These are phyloP conservation scores for Xenopus petersii DNA, from an alignment of 2,797 vertebrate species.

Conservation along the genomic window DNA sequence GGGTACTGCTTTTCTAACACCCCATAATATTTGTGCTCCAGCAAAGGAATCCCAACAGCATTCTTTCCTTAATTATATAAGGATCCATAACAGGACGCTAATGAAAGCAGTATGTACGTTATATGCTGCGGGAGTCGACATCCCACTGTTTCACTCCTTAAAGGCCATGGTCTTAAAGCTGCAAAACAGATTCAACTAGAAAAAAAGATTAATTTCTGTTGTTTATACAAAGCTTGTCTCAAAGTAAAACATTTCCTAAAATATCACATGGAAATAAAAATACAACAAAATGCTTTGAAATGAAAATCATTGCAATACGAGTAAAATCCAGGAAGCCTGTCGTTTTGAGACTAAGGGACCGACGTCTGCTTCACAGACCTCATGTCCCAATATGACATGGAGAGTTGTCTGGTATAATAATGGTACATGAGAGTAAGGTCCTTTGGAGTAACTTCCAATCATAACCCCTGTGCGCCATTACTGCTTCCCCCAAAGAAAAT, in stretches of 20 bases:
- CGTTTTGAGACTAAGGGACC: neutral
- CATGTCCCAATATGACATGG: no score
- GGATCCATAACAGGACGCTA: conserved; percentile 14
- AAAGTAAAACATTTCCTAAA: conserved; percentile 32
- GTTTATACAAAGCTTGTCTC: conserved; percentile 26
- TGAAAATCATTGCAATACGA: conserved; percentile 16
- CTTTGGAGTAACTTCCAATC: no score
- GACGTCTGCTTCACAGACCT: no score
- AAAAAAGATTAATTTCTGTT: conserved; percentile 3
- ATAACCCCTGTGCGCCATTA: no score
- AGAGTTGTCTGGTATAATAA: no score
- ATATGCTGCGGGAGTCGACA: neutral
- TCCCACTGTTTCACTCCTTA: conserved; percentile 21
- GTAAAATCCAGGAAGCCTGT: neutral
- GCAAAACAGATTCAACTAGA: conserved; percentile 1
- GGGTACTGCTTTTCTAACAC: no score
- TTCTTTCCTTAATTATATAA: conserved; percentile 19
- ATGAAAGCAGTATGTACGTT: conserved; percentile 33
- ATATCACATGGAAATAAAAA: conserved; percentile 20
- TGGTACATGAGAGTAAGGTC: no score
- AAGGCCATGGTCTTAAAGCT: conserved; percentile 7
- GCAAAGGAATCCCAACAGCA: neutral
- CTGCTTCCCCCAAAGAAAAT: no score
- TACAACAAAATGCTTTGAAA: conserved; percentile 16
- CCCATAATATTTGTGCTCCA: neutral